Percentiles rank a stretch among this genome's conserved stretches.
Conservation (phyloP, 2,888 invertebrate genomes). For the Lepidocyrtoides sp. region DNA sequence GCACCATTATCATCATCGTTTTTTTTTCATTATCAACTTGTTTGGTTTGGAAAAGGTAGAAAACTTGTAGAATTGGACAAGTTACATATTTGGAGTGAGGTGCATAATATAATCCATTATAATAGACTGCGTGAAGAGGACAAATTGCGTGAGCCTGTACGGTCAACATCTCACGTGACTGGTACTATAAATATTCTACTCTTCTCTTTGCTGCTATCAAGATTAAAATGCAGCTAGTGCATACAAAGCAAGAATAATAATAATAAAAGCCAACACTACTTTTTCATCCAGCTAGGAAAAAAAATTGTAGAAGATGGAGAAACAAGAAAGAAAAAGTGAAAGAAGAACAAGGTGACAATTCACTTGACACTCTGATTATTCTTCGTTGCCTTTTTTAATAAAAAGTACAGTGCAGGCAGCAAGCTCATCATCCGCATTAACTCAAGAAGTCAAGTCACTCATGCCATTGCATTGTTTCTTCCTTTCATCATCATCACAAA, state of each 20-base stretch:
- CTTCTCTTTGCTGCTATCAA: slow-evolving; percentile 83
- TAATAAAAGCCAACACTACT: not conserved
- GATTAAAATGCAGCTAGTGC: slow-evolving; percentile 26
- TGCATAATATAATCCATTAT: not conserved
- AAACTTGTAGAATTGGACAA: slow-evolving; percentile 51
- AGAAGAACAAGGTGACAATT: slow-evolving; percentile 84
- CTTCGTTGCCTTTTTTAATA: slow-evolving; percentile 68
- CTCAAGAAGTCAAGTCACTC: slow-evolving; percentile 65
- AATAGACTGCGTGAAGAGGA: slow-evolving; percentile 4
- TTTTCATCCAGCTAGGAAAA: not conserved
- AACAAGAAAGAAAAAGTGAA: not conserved
- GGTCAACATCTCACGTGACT: slow-evolving; percentile 77
- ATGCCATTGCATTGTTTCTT: slow-evolving; percentile 33
- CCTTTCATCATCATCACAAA: slow-evolving; percentile 17
- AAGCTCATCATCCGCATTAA: slow-evolving; percentile 56
- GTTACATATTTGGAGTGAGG: slow-evolving; percentile 74
- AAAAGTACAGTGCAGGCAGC: not conserved
- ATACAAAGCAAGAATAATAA: slow-evolving; percentile 8
- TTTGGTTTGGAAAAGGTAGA: not conserved
- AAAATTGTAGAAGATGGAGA: not conserved
- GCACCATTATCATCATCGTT: not conserved
- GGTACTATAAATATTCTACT: slow-evolving; percentile 84
- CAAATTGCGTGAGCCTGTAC: slow-evolving; percentile 81
- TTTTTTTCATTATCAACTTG: slow-evolving; percentile 62
- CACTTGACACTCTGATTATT: slow-evolving; percentile 84